Conservation (phyloP, 2,888 invertebrate genomes). For the Tyria jacobaeae region DNA sequence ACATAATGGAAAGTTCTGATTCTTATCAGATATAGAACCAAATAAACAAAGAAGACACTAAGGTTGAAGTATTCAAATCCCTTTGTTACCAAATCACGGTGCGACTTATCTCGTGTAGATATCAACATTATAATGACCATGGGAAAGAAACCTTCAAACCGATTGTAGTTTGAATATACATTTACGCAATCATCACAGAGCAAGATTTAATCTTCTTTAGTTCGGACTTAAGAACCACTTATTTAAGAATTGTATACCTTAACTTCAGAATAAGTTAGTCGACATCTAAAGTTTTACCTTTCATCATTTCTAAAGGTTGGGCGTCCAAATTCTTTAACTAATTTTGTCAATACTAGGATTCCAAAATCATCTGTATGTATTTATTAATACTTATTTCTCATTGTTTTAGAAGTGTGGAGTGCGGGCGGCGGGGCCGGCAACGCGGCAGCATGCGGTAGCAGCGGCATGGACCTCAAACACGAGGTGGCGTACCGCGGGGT, state of each 20-base stretch:
- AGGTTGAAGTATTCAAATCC: slow-evolving; percentile 34
- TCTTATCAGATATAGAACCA: slow-evolving; percentile 7
- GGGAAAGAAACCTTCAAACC: slow-evolving; percentile 35
- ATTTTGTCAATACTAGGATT: background rate
- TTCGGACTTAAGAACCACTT: background rate
- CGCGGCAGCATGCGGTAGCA: slow-evolving; percentile 85
- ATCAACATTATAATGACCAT: slow-evolving; percentile 53
- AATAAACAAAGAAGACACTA: slow-evolving; percentile 18
- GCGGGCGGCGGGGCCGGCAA: slow-evolving; percentile 84
- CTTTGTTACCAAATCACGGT: slow-evolving; percentile 50
- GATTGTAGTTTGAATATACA: slow-evolving; percentile 17
- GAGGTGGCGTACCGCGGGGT: slow-evolving; percentile 87
- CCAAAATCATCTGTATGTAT: no score
- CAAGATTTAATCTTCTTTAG: slow-evolving; percentile 11
- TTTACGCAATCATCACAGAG: slow-evolving; percentile 5
- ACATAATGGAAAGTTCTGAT: background rate
- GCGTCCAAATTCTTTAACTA: background rate
- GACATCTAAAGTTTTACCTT: background rate
- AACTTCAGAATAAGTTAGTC: background rate
- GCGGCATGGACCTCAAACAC: slow-evolving; percentile 89
- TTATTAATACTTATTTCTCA: background rate
- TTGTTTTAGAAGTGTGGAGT: slow-evolving; percentile 81
- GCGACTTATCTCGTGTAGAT: slow-evolving; percentile 47
- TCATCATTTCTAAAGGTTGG: background rate
- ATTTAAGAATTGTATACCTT: background rate